phyloP scores from a whole-genome alignment of 2,797 vertebrate genomes.

The Aeoliscus strigatus region DNA sequence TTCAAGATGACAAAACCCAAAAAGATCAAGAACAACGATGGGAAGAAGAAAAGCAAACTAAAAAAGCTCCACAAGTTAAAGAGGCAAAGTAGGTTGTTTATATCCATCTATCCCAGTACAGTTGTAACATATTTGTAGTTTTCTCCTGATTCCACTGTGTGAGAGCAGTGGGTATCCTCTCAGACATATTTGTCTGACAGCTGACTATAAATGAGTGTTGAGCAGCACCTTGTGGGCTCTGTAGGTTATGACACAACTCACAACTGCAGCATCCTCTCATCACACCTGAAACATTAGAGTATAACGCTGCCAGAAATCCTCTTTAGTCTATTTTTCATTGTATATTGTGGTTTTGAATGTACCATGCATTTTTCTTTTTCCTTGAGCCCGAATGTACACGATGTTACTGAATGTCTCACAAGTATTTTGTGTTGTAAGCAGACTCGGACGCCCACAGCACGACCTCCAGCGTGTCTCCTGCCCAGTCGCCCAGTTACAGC shows the following conservation, averaged over 20 bases:
- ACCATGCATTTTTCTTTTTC: too few species aligned
- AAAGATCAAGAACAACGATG: conserved; percentile 77
- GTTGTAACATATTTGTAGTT: too few species aligned
- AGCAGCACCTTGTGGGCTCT: conserved; percentile 38
- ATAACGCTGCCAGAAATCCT: too few species aligned
- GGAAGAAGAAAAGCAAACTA: conserved; percentile 79
- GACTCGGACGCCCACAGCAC: conserved; percentile 83
- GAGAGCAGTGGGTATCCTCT: too few species aligned
- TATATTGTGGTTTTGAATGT: too few species aligned
- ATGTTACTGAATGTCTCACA: neutral
- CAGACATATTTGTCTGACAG: too few species aligned
- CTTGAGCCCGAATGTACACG: too few species aligned
- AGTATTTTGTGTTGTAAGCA: conserved; percentile 35
- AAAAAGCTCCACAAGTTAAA: conserved; percentile 79
- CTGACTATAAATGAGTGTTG: neutral
- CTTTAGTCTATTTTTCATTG: too few species aligned
- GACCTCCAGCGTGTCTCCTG: conserved; percentile 80
- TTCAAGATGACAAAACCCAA: conserved; percentile 83
- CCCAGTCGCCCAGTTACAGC: conserved; percentile 81
- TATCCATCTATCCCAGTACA: neutral
- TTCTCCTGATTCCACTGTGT: too few species aligned
- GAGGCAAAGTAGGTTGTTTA: conserved; percentile 74
- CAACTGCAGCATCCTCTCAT: neutral
- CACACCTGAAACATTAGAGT: neutral
- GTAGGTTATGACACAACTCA: neutral